phyloP scores from a whole-genome alignment of 2,113 vertebrate genomes.

The Bos indicus region DNA sequence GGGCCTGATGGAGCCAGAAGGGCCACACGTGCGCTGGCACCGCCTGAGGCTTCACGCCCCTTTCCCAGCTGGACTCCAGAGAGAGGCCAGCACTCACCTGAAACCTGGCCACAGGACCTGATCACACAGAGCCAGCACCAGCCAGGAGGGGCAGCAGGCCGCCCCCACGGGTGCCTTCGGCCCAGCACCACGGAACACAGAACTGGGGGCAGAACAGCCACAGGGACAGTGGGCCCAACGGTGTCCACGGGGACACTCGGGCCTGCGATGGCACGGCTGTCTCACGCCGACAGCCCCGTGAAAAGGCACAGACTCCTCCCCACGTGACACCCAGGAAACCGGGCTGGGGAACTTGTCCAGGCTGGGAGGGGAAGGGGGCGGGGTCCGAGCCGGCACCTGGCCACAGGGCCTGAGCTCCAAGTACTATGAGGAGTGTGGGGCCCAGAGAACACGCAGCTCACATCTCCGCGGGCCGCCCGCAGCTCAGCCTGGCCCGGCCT shows the following conservation, averaged over 20 bases:
- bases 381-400: rapidly evolving
- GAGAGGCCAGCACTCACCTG: too few relatives aligned
- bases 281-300: rapidly evolving
- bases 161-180: rapidly evolving
- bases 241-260: rapidly evolving
- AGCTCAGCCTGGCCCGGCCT: rapidly evolving
- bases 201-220: too few relatives aligned
- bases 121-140: neutral
- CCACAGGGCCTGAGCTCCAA: neutral
- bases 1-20: neutral
- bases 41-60: rapidly evolving
- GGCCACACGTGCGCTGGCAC: rapidly evolving
- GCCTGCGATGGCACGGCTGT: rapidly evolving
- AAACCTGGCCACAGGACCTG: rapidly evolving
- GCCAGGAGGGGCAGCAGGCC: neutral
- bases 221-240: neutral
- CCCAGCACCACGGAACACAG: neutral
- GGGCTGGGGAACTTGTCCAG: neutral
- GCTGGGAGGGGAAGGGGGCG: neutral
- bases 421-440: rapidly evolving
- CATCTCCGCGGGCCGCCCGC: rapidly evolving
- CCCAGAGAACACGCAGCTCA: neutral
- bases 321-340: rapidly evolving
- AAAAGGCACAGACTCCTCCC: neutral
- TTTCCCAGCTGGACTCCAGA: neutral